Percentiles rank a stretch among this genome's conserved stretches.
phyloP scores from a whole-genome alignment of 2,113 vertebrate species.

The Nycticebus coucang region DNA sequence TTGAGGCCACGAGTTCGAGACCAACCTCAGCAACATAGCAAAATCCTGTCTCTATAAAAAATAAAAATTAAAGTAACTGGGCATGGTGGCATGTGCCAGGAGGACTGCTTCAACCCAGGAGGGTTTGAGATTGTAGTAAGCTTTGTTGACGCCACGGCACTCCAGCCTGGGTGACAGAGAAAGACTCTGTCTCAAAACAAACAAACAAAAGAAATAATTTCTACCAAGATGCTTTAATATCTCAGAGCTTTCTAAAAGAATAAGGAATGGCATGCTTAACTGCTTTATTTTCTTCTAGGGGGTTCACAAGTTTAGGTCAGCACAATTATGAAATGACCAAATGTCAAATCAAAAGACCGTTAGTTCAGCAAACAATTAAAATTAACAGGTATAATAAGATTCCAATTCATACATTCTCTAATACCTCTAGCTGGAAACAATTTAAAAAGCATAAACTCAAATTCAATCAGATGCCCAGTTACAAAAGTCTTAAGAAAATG shows the following conservation, averaged over 20 bases:
- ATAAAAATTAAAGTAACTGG: too few species aligned
- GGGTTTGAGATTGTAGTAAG: too few species aligned
- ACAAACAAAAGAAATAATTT: not conserved
- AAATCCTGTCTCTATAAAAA: too few species aligned
- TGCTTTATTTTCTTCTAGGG: not conserved
- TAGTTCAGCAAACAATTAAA: constrained; percentile 43
- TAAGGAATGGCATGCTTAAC: not conserved
- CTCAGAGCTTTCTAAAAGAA: constrained; percentile 9
- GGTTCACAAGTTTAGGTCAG: not conserved
- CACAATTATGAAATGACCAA: constrained; percentile 38
- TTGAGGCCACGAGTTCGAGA: too few species aligned
- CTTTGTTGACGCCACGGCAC: too few species aligned
- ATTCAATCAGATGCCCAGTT: not conserved
- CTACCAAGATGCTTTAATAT: not conserved
- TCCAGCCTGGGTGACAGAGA: too few species aligned
- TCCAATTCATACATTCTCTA: not conserved
- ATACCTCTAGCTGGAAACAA: not conserved
- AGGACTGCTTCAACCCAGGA: too few species aligned
- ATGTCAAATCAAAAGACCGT: constrained; percentile 30
- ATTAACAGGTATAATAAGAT: constrained; percentile 33
- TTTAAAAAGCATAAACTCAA: not conserved
- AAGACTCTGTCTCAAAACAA: too few species aligned
- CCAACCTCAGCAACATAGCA: too few species aligned
- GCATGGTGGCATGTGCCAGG: too few species aligned
- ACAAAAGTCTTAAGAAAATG: not conserved